These are phyloP conservation scores for Rhabdornis inornatus DNA, from an alignment of 2,113 vertebrate species.

Conservation along the genomic window DNA sequence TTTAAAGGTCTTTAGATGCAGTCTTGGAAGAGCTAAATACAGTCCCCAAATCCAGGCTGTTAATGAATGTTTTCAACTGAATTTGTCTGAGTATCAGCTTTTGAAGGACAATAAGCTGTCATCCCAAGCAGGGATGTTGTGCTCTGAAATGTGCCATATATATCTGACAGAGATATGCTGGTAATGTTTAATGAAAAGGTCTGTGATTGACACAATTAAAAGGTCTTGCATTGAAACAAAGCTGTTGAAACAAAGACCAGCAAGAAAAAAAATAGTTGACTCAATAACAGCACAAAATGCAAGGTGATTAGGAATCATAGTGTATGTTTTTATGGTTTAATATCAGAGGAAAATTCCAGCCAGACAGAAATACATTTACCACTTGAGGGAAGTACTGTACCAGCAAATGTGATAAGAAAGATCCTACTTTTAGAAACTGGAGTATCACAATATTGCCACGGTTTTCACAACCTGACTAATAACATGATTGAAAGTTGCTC, in stretches of 20 bases:
- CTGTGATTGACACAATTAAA: not conserved
- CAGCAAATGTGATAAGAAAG: not conserved
- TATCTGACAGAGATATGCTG: not conserved
- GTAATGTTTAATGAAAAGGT: not conserved
- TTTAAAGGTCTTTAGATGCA: not conserved
- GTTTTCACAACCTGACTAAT: not conserved
- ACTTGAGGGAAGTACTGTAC: slow-evolving; percentile 42
- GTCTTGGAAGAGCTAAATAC: not conserved
- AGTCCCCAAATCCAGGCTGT: not conserved
- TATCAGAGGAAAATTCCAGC: not conserved
- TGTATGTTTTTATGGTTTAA: not conserved
- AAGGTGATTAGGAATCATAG: not conserved
- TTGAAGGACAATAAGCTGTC: not conserved
- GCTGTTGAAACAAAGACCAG: not conserved
- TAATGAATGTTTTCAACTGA: not conserved
- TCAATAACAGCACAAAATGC: not conserved
- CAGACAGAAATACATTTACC: not conserved
- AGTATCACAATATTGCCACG: not conserved
- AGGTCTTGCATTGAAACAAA: not conserved
- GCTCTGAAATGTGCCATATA: not conserved
- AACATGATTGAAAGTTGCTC: not conserved
- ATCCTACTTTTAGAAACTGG: not conserved
- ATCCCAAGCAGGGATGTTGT: not conserved
- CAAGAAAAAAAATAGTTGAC: not conserved
- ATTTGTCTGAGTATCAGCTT: not conserved